A percentile compares a stretch with the other conserved stretches of the same genome.
phyloP scores from a whole-genome alignment of 1,140 invertebrate species.

The Oncopeltus fasciatus region DNA sequence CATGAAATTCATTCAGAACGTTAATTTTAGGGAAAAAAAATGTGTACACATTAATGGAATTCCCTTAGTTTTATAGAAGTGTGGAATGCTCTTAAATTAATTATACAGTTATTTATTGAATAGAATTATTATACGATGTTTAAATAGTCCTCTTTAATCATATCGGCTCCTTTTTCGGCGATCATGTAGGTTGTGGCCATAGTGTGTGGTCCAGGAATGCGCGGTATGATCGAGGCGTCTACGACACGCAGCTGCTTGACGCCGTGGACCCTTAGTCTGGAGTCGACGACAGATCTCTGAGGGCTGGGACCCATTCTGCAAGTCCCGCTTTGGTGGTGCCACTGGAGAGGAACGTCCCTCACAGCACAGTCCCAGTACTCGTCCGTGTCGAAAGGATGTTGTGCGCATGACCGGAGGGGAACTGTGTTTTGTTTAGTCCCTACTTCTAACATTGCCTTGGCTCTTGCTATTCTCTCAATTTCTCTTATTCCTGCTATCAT shows the following conservation, averaged over 20 bases:
- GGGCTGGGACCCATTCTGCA: slow-evolving; percentile 41
- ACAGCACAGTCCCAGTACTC: slow-evolving; percentile 60
- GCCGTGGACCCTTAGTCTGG: slow-evolving; percentile 21
- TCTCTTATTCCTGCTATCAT: slow-evolving; percentile 57
- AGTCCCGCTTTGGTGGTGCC: slow-evolving; percentile 58
- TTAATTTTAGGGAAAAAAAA: too few species aligned
- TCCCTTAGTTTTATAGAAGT: too few species aligned
- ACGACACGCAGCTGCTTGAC: slow-evolving; percentile 22
- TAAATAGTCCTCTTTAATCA: slow-evolving; percentile 40
- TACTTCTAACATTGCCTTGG: slow-evolving; percentile 28
- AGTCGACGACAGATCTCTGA: slow-evolving; percentile 36
- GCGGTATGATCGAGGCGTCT: slow-evolving; percentile 22
- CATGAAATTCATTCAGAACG: too few species aligned
- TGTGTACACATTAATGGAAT: too few species aligned
- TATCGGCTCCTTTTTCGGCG: slow-evolving; percentile 37
- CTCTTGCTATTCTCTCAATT: slow-evolving; percentile 28
- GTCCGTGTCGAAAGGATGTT: slow-evolving; percentile 44
- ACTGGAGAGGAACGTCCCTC: slow-evolving; percentile 47
- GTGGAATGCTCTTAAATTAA: too few species aligned
- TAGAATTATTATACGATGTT: too few species aligned
- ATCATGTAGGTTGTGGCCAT: slow-evolving; percentile 40
- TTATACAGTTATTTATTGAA: too few species aligned
- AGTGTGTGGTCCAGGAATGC: slow-evolving; percentile 15
- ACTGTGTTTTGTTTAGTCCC: slow-evolving; percentile 32
- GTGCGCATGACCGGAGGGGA: slow-evolving; percentile 33